Conservation (phyloP, 2,888 invertebrate species). For the Scrobipalpa costella region DNA sequence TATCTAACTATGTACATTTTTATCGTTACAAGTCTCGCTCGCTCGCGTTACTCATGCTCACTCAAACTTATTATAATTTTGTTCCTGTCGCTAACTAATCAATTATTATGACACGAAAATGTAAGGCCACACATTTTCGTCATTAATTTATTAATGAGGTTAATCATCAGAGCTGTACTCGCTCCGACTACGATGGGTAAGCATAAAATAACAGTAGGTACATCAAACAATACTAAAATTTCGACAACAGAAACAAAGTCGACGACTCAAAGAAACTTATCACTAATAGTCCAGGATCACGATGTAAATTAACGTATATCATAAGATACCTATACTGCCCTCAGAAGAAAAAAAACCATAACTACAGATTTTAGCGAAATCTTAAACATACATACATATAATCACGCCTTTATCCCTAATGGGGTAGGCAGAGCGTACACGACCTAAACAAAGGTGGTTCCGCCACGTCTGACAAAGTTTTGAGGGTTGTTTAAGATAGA, state of each 20-base stretch:
- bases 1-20: constrained; percentile 53
- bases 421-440: too few species aligned
- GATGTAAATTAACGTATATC: not conserved
- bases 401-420: too few species aligned
- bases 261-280: constrained; percentile 32
- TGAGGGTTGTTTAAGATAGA: too few species aligned
- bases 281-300: constrained; percentile 27
- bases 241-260: constrained; percentile 46
- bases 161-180: constrained; percentile 28
- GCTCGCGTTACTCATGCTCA: constrained; percentile 22
- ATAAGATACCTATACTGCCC: too few species aligned
- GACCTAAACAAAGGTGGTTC: too few species aligned
- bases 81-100: constrained; percentile 48
- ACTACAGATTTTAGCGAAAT: too few species aligned
- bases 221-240: constrained; percentile 33
- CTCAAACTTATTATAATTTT: constrained; percentile 38
- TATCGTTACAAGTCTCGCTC: constrained; percentile 39
- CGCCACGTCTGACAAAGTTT: too few species aligned
- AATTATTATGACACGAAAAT: constrained; percentile 47
- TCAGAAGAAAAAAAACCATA: too few species aligned
- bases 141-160: constrained; percentile 44
- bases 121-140: constrained; percentile 59
- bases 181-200: constrained; percentile 22
- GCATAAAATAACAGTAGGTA: constrained; percentile 33
- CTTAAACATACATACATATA: too few species aligned